Conservation (phyloP, 1,140 invertebrate species). For the Drosophila guanche region DNA sequence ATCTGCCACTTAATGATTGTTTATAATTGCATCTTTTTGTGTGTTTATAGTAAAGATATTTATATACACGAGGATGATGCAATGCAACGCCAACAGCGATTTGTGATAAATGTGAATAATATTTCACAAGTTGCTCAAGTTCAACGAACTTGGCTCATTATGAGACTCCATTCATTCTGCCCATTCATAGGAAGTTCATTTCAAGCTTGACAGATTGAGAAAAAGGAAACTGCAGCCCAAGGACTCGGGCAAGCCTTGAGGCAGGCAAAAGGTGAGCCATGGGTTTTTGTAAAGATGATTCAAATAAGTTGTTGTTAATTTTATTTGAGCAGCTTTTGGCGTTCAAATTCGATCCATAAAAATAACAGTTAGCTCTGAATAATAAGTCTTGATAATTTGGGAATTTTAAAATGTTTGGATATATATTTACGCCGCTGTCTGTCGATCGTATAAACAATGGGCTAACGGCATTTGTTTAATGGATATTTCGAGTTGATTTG, state of each 20-base stretch:
- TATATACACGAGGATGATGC: too few species aligned
- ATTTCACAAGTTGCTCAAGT: too few species aligned
- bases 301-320: slow-evolving; percentile 21
- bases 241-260: slow-evolving; percentile 10
- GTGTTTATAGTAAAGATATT: too few species aligned
- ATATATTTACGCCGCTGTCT: slow-evolving; percentile 13
- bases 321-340: slow-evolving; percentile 8
- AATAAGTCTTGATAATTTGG: too few species aligned
- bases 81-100: too few species aligned
- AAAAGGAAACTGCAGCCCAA: too few species aligned
- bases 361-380: slow-evolving; percentile 44
- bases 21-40: too few species aligned
- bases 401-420: slow-evolving; percentile 37
- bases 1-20: slow-evolving; percentile 4
- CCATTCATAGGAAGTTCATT: slow-evolving; percentile 10
- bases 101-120: too few species aligned
- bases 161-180: not conserved
- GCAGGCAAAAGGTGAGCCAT: slow-evolving; percentile 6
- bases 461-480: slow-evolving; percentile 46
- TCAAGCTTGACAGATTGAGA: not conserved
- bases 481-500: slow-evolving; percentile 43
- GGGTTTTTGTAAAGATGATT: not conserved
- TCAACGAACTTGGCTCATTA: too few species aligned
- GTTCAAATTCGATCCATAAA: slow-evolving; percentile 23
- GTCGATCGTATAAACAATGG: slow-evolving; percentile 25